phyloP scores from a whole-genome alignment of 30 jellyfish, hydroid and myxozoan genomes.

The Nemopilema nomurai region DNA sequence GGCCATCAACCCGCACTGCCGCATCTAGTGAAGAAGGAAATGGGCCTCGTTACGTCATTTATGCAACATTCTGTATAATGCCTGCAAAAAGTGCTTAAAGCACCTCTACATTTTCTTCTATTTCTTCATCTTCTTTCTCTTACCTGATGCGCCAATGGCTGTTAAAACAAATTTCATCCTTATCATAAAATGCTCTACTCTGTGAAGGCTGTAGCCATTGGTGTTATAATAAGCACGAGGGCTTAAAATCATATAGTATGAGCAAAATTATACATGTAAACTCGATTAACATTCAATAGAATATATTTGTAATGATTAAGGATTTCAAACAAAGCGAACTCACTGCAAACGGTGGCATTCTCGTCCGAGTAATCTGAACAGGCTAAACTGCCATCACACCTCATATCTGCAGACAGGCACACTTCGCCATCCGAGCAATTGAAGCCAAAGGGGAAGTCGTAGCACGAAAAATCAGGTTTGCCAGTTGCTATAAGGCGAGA shows the following conservation, averaged over 20 bases:
- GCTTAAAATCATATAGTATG: no score
- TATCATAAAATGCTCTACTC: no score
- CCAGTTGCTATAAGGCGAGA: constrained; percentile 26
- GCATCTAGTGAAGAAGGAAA: constrained; percentile 17
- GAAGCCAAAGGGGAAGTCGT: constrained; percentile 81
- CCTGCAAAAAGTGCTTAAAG: no score
- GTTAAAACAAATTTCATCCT: no score
- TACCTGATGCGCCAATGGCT: no score
- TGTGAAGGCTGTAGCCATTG: no score
- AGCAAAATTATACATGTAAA: constrained; percentile 2
- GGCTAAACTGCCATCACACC: constrained; percentile 58
- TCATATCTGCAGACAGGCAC: constrained; percentile 48
- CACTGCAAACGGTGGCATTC: constrained; percentile 56
- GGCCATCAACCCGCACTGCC: constrained; percentile 46
- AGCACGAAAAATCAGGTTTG: constrained; percentile 23
- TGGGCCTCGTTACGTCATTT: background rate
- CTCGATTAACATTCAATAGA: no score
- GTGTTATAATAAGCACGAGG: no score
- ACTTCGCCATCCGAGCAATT: constrained; percentile 75
- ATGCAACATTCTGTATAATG: no score
- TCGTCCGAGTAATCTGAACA: constrained; percentile 78
- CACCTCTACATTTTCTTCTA: no score
- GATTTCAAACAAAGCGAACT: constrained; percentile 25
- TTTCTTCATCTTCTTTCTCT: no score
- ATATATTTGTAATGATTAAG: background rate